These are phyloP conservation scores for Sinopyrophorus schimmeli DNA, from an alignment of 2,888 invertebrate genomes.

Conservation along the genomic window DNA sequence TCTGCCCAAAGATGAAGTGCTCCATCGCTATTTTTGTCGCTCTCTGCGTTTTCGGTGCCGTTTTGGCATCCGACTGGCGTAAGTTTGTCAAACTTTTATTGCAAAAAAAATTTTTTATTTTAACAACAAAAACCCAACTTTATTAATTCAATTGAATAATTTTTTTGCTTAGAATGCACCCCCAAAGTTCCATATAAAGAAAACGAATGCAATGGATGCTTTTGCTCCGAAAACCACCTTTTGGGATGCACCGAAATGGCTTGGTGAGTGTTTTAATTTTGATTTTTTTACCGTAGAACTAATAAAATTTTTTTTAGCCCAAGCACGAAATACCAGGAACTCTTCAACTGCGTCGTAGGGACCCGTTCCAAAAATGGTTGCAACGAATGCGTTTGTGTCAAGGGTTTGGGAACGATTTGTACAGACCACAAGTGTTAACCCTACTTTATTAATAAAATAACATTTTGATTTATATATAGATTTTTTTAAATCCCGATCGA, in stretches of 20 bases:
- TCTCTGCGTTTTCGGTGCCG: too few relatives aligned
- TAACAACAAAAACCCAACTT: too few relatives aligned
- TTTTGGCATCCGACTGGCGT: too few relatives aligned
- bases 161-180: constrained; percentile 13
- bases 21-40: too few relatives aligned
- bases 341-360: constrained; percentile 15
- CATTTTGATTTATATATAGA: neutral
- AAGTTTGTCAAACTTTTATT: too few relatives aligned
- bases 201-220: constrained; percentile 23
- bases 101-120: too few relatives aligned
- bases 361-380: constrained; percentile 11
- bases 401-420: constrained; percentile 14
- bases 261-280: neutral
- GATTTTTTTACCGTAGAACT: neutral
- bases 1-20: too few relatives aligned
- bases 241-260: constrained; percentile 8
- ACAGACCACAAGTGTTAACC: constrained; percentile 11
- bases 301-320: constrained; percentile 4
- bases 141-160: too few relatives aligned
- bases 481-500: too few relatives aligned
- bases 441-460: too few relatives aligned
- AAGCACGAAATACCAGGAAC: neutral
- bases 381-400: constrained; percentile 14
- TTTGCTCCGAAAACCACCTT: neutral
- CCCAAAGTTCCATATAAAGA: constrained; percentile 13